Base-by-base conservation (phyloP, 92 coral and sea anemone species). In the Ricordea florida region DNA sequence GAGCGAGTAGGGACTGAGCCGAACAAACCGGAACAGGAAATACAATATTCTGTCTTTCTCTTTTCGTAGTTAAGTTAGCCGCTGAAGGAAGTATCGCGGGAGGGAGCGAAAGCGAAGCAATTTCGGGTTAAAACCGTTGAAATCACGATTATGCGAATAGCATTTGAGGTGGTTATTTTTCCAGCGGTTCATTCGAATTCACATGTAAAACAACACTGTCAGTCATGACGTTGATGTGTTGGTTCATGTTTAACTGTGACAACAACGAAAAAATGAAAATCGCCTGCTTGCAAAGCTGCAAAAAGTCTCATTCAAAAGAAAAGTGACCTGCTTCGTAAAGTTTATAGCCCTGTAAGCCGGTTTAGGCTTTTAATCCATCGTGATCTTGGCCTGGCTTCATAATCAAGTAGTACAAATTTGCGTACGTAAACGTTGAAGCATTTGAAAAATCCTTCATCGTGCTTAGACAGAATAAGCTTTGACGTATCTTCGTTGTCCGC, bases 251-350 rank as follows among this genome's bases (percentile, higher is more conserved):
- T 48, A 61, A 61, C 62, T 68, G 61, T 68, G 60, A 48, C 29
- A 68, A 68, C 48, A 68, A 26, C 62, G 75, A 68, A 53, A 50
- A 33, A 18, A 45, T 41, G 72, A 67, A 27, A n/a, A 53, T 67
- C 45, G 62, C 61, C 29, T 67, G 61, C 27, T 43, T 67, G 44
- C 23, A 62, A 16, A 35, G 44, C 22, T 57, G 64, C 64, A 57
- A 34, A 63, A 38, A 63, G 55, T 38, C 51, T 40, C 55, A 63
- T 63, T 63, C 26, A 40, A 63, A 57, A 15, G 64, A 47, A 55
- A 55, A 57, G 37, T 71, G 78, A 15, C 78, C 78, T 34, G 57
- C 81, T n/a, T 37, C 46, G 73, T 75, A 75, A 3, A 75, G 57
- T 32, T 48, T 43, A 60, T 58, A 62, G 33, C 82, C 82, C 28